phyloP scores from a whole-genome alignment of 2,113 vertebrate species.

The Haemorhous mexicanus region DNA sequence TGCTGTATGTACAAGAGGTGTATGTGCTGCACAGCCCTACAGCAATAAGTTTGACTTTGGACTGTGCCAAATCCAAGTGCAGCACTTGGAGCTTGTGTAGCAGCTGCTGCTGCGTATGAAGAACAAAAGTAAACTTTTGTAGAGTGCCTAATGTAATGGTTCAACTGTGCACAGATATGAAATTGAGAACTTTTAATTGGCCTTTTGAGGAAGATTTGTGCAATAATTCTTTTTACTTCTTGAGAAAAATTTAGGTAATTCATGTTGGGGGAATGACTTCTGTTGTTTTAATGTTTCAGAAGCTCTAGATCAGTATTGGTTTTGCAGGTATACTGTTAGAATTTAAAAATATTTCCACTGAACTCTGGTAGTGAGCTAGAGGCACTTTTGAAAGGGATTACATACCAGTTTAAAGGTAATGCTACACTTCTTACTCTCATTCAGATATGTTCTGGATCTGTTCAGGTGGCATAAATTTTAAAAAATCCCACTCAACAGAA shows the following conservation, averaged over 20 bases:
- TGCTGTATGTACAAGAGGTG: not conserved
- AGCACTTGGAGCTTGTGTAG: not conserved
- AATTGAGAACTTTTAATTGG: not conserved
- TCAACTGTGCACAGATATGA: not conserved
- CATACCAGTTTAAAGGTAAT: conserved; percentile 12
- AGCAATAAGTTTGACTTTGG: not conserved
- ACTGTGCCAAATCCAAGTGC: not conserved
- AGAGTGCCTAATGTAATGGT: not conserved
- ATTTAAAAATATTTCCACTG: not conserved
- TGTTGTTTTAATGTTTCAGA: not conserved
- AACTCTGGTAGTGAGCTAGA: not conserved
- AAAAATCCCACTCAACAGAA: not conserved
- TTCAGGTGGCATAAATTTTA: not conserved
- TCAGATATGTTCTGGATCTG: not conserved
- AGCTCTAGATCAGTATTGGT: conserved; percentile 4
- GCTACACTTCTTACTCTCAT: not conserved
- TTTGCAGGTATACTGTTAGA: not conserved
- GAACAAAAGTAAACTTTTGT: not conserved
- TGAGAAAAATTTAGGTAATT: not conserved
- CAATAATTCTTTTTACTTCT: not conserved
- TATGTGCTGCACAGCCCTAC: not conserved
- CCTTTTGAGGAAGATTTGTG: not conserved
- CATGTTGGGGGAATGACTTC: not conserved
- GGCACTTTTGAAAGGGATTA: conserved; percentile 14
- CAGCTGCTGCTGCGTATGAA: not conserved